Conservation (phyloP, 2,888 invertebrate genomes). For the Scrobipalpa costella region DNA sequence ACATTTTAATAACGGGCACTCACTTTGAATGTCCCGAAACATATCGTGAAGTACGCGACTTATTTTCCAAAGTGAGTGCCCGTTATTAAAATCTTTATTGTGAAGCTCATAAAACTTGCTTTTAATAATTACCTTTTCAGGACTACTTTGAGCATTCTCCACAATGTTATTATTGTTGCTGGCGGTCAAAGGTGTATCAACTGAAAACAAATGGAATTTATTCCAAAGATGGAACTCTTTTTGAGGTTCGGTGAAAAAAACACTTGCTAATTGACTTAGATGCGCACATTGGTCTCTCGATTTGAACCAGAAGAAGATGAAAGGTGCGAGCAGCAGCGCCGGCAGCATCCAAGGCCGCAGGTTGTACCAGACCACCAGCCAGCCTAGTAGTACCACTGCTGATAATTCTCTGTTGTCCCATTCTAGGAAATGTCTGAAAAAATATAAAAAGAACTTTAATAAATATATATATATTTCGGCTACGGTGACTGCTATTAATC, state of each 20-base stretch:
- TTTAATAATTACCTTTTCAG: slow-evolving; percentile 3
- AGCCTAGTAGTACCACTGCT: slow-evolving; percentile 46
- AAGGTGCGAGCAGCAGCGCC: slow-evolving; percentile 53
- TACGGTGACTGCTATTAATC: no score
- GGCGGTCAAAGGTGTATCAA: not conserved
- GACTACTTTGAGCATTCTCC: not conserved
- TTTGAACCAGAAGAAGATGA: slow-evolving; percentile 52
- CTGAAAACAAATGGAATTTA: not conserved
- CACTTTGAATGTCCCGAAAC: no score
- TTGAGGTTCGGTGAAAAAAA: no score
- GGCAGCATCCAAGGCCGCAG: slow-evolving; percentile 61
- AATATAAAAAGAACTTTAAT: not conserved
- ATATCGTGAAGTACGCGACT: no score
- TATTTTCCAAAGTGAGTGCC: no score
- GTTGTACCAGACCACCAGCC: slow-evolving; percentile 64
- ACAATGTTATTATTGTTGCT: not conserved
- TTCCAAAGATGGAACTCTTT: no score
- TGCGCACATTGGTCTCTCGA: slow-evolving; percentile 40
- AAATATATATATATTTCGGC: not conserved
- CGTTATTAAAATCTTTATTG: no score
- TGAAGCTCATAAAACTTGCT: no score
- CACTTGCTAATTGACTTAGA: not conserved
- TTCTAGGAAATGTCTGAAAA: slow-evolving; percentile 60
- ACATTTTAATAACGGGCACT: no score
- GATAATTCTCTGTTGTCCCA: slow-evolving; percentile 66